A percentile compares a stretch with the other conserved stretches of the same genome.
Conservation (phyloP, 2,888 invertebrate species). For the Andrena hattorfiana region DNA sequence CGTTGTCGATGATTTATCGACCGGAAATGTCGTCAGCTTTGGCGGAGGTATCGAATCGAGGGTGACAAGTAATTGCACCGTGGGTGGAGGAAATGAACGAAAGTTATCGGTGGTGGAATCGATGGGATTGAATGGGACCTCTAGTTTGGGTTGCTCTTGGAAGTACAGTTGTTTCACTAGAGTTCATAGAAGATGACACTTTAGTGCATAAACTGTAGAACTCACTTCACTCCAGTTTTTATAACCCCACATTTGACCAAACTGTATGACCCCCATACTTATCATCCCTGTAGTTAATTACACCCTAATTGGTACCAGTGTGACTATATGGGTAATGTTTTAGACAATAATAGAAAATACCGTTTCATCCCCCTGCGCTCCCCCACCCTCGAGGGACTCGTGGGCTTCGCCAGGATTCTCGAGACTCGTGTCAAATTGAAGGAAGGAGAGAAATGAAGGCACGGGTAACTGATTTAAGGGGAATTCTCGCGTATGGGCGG, state of each 20-base stretch:
- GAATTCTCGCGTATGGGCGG: conserved; percentile 72
- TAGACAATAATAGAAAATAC: no score
- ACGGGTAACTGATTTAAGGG: conserved; percentile 72
- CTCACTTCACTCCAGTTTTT: no score
- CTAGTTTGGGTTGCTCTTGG: not conserved
- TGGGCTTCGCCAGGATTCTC: not conserved
- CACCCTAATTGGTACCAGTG: no score
- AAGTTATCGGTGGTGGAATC: not conserved
- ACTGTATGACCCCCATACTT: no score
- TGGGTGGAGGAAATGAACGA: conserved; percentile 34
- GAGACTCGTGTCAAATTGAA: not conserved
- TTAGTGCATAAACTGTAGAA: not conserved
- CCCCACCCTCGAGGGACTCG: not conserved
- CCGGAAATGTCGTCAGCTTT: conserved; percentile 47
- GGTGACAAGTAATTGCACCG: conserved; percentile 53
- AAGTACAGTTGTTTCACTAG: not conserved
- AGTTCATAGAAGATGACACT: not conserved
- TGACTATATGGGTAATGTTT: no score
- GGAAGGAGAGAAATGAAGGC: conserved; percentile 44
- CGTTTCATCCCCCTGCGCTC: not conserved
- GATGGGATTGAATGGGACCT: not conserved
- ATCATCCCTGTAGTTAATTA: no score
- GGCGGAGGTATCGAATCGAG: conserved; percentile 43
- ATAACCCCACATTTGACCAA: no score
- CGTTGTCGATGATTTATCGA: conserved; percentile 59